These are phyloP conservation scores for Charaxes varanes DNA, from an alignment of 1,140 invertebrate genomes.

Conservation along the genomic window DNA sequence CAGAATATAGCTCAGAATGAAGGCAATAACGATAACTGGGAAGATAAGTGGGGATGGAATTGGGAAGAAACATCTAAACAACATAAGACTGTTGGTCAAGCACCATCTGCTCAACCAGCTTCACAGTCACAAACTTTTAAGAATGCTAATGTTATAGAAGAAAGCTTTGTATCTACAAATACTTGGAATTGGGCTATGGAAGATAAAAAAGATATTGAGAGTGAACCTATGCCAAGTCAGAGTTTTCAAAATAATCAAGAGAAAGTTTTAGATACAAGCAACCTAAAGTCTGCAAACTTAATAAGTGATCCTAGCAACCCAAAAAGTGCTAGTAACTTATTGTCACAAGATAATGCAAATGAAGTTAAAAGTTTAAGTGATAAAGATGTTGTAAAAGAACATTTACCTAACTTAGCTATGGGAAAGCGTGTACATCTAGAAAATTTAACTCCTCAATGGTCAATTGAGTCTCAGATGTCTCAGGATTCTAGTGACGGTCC, in stretches of 20 bases:
- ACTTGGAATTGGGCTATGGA: conserved; percentile 68
- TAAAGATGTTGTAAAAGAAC: conserved; percentile 54
- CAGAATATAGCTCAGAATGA: conserved; percentile 42
- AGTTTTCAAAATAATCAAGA: conserved; percentile 10
- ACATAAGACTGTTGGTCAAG: conserved; percentile 29
- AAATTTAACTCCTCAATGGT: conserved; percentile 76
- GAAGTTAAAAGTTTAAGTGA: conserved; percentile 59
- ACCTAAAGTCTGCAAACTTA: conserved; percentile 23
- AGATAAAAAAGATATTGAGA: conserved; percentile 44
- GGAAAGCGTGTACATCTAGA: conserved; percentile 64
- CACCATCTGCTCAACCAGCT: conserved; percentile 14
- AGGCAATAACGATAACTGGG: conserved; percentile 48
- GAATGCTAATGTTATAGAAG: conserved; percentile 68
- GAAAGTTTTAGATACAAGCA: conserved; percentile 12
- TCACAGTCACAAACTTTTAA: conserved; percentile 29
- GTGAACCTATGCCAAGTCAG: conserved; percentile 6
- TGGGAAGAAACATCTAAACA: conserved; percentile 65
- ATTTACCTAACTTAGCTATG: conserved; percentile 52
- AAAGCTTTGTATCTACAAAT: conserved; percentile 60
- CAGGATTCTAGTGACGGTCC: conserved; percentile 76
- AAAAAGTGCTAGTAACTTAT: conserved; percentile 22
- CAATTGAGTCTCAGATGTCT: conserved; percentile 77
- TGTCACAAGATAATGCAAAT: conserved; percentile 27
- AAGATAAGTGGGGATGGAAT: conserved; percentile 71
- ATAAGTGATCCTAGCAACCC: conserved; percentile 17